These are phyloP conservation scores for Portevinia maculata DNA, from an alignment of 2,888 invertebrate species.

Conservation along the genomic window DNA sequence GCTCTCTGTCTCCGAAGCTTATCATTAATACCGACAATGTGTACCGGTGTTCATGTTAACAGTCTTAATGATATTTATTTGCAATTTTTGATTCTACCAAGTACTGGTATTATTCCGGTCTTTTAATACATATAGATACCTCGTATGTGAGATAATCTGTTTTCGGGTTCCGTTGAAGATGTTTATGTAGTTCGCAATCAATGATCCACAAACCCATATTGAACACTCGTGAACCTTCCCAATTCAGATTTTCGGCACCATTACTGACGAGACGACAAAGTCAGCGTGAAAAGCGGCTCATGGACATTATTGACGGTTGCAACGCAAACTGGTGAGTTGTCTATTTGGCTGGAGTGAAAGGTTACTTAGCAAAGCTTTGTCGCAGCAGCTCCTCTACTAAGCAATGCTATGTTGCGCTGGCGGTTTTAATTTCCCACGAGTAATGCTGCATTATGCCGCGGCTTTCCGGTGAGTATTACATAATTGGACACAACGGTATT, in stretches of 20 bases:
- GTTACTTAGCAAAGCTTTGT: constrained; percentile 42
- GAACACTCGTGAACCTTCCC: constrained; percentile 5
- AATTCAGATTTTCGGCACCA: constrained; percentile 27
- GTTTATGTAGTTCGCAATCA: too few relatives aligned
- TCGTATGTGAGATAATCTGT: neutral
- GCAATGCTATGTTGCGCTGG: constrained; percentile 40
- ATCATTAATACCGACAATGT: constrained; percentile 32
- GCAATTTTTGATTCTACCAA: neutral
- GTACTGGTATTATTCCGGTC: neutral
- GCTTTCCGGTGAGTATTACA: too few relatives aligned
- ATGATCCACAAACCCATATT: neutral
- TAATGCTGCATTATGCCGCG: constrained; percentile 53
- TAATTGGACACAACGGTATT: too few relatives aligned
- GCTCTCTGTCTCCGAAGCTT: constrained; percentile 11
- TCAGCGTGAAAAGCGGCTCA: neutral
- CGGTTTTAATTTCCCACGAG: constrained; percentile 71
- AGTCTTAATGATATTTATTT: constrained; percentile 20
- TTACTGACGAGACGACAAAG: constrained; percentile 7
- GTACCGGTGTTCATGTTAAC: constrained; percentile 17
- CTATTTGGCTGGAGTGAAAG: constrained; percentile 54
- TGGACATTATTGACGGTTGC: neutral
- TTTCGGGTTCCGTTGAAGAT: neutral
- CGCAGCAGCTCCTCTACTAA: constrained; percentile 7
- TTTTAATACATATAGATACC: too few relatives aligned
- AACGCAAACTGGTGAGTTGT: constrained; percentile 18